These are phyloP conservation scores for Chaetophractus vellerosus DNA, from an alignment of 2,797 vertebrate genomes.

Conservation along the genomic window DNA sequence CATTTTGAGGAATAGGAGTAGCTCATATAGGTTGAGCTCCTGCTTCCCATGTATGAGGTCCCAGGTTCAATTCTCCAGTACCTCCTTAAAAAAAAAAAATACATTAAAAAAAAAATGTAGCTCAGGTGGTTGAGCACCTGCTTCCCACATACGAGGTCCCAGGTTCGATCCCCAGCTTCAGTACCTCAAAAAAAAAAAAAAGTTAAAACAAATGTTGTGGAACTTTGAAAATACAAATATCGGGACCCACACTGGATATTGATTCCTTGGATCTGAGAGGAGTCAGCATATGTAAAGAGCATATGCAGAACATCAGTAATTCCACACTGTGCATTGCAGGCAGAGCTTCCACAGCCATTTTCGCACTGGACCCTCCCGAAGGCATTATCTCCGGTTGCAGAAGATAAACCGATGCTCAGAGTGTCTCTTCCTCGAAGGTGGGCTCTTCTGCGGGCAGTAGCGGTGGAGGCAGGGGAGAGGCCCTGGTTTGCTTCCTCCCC, in stretches of 20 bases:
- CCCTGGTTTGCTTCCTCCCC: too few species aligned
- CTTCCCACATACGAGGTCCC: too few species aligned
- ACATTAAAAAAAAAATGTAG: too few species aligned
- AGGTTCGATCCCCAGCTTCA: too few species aligned
- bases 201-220: neutral
- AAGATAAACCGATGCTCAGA: neutral
- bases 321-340: neutral
- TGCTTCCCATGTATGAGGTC: too few species aligned
- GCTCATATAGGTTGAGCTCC: too few species aligned
- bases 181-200: too few species aligned
- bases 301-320: fast-evolving
- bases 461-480: neutral
- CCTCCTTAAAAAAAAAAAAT: too few species aligned
- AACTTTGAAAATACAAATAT: neutral
- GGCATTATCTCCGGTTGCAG: slow-evolving; percentile 11
- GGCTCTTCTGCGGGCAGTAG: fast-evolving
- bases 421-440: neutral
- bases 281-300: neutral
- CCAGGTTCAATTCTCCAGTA: too few species aligned
- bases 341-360: neutral
- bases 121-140: too few species aligned
- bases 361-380: fast-evolving
- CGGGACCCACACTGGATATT: neutral
- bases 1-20: neutral
- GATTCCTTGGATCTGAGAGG: too few species aligned